Percentiles rank a stretch among this genome's conserved stretches.
These are phyloP conservation scores for Pleuronectes platessa DNA, from an alignment of 2,113 vertebrate genomes.

Conservation along the genomic window DNA sequence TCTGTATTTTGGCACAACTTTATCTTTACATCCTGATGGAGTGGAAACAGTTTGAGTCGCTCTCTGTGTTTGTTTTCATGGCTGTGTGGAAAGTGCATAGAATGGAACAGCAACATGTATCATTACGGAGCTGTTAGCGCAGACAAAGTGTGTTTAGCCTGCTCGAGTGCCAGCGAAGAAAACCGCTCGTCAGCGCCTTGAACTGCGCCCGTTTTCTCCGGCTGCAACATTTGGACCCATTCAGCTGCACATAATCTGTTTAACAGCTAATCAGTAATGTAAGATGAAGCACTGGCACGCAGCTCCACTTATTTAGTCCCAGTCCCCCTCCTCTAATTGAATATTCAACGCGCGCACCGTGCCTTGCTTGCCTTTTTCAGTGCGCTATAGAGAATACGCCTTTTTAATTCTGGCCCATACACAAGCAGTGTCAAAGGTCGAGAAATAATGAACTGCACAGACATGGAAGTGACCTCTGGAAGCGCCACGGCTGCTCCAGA, in stretches of 20 bases:
- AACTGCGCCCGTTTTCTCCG: slow-evolving; percentile 59
- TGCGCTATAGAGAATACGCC: slow-evolving; percentile 67
- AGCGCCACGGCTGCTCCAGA: slow-evolving; percentile 66
- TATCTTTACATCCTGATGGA: slow-evolving; percentile 11
- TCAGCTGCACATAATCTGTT: slow-evolving; percentile 74
- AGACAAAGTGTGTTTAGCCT: slow-evolving; percentile 42
- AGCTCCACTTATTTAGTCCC: slow-evolving; percentile 47
- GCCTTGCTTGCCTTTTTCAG: slow-evolving; percentile 77
- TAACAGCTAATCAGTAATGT: slow-evolving; percentile 77
- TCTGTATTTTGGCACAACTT: slow-evolving; percentile 18
- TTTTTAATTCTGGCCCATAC: slow-evolving; percentile 87
- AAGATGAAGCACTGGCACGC: slow-evolving; percentile 75
- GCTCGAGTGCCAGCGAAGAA: slow-evolving; percentile 48
- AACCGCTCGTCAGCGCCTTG: slow-evolving; percentile 51
- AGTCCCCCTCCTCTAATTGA: slow-evolving; percentile 71
- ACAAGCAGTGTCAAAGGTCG: slow-evolving; percentile 90
- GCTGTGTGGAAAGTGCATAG: background rate
- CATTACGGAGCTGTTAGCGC: slow-evolving; percentile 38
- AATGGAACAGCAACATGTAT: slow-evolving; percentile 36
- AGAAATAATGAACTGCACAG: slow-evolving; percentile 94
- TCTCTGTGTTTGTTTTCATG: background rate
- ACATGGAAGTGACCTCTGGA: slow-evolving; percentile 90
- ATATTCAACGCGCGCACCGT: slow-evolving; percentile 76
- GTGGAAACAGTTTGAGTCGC: slow-evolving; percentile 4
- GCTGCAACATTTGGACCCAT: slow-evolving; percentile 70